Percentiles rank a stretch among this genome's conserved stretches.
Conservation (phyloP, 2,113 vertebrate species). For the Trematocara zebra region DNA sequence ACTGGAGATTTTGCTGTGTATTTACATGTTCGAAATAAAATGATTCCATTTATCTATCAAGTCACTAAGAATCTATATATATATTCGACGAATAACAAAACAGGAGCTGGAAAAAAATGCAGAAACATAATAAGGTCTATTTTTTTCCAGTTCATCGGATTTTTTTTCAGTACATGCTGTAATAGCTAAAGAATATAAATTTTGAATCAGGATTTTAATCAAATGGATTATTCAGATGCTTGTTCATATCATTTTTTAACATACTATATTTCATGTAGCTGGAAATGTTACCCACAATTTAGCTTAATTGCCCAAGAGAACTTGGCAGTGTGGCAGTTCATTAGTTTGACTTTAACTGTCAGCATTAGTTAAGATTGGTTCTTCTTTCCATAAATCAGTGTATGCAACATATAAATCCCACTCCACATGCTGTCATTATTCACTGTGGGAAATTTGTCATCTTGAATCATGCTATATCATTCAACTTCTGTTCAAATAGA, state of each 20-base stretch:
- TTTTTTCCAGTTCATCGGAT: background rate
- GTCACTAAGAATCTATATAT: background rate
- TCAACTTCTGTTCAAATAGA: background rate
- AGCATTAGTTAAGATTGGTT: background rate
- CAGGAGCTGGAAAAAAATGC: background rate
- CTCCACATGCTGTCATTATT: background rate
- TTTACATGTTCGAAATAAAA: background rate
- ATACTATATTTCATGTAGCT: background rate
- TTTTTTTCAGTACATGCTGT: background rate
- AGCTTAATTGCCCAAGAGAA: background rate
- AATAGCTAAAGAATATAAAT: background rate
- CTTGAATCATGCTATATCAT: background rate
- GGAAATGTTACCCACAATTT: background rate
- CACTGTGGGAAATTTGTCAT: background rate
- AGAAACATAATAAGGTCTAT: background rate
- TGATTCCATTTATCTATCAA: background rate
- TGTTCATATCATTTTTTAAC: background rate
- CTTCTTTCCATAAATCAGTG: background rate
- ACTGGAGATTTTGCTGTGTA: too few relatives aligned
- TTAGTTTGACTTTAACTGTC: background rate
- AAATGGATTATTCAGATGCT: background rate
- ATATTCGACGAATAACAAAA: background rate
- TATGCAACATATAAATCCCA: background rate
- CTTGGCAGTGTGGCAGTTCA: background rate
- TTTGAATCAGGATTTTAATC: background rate